Percentiles rank a stretch among this genome's conserved stretches.
phyloP scores from a whole-genome alignment of 2,888 invertebrate genomes.

The Stenurella melanura region DNA sequence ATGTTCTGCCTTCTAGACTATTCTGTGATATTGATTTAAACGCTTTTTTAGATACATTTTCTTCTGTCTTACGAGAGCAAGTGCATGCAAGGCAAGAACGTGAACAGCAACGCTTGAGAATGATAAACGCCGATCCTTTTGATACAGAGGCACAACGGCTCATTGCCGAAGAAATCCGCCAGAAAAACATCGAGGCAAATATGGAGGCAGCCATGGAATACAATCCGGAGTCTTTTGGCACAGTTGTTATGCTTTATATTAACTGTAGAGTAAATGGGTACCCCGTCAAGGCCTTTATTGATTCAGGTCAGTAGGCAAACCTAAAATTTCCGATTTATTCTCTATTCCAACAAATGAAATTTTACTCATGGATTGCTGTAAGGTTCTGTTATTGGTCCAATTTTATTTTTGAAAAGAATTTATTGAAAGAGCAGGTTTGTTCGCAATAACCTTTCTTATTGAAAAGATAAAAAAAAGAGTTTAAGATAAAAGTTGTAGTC shows the following conservation, averaged over 20 bases:
- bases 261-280: constrained; percentile 97
- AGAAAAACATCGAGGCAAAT: constrained; percentile 97
- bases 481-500: no score
- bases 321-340: no score
- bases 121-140: constrained; percentile 96
- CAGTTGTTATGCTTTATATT: constrained; percentile 98
- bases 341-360: no score
- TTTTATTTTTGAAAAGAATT: no score
- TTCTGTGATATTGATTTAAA: no score
- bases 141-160: constrained; percentile 95
- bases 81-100: constrained; percentile 87
- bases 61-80: constrained; percentile 87
- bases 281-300: constrained; percentile 98
- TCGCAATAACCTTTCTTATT: no score
- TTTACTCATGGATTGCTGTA: no score
- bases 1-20: no score
- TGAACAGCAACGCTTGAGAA: constrained; percentile 87
- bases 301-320: constrained; percentile 82
- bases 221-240: constrained; percentile 98
- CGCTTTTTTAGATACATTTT: constrained; percentile 81
- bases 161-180: constrained; percentile 96
- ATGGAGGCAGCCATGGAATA: constrained; percentile 99
- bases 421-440: no score
- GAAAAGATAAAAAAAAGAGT: no score
- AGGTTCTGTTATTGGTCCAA: no score